Evolutionary conservation across 2,797 vertebrate species (phyloP).

Genomic region (Limnodromus scolopaceus): DNA sequence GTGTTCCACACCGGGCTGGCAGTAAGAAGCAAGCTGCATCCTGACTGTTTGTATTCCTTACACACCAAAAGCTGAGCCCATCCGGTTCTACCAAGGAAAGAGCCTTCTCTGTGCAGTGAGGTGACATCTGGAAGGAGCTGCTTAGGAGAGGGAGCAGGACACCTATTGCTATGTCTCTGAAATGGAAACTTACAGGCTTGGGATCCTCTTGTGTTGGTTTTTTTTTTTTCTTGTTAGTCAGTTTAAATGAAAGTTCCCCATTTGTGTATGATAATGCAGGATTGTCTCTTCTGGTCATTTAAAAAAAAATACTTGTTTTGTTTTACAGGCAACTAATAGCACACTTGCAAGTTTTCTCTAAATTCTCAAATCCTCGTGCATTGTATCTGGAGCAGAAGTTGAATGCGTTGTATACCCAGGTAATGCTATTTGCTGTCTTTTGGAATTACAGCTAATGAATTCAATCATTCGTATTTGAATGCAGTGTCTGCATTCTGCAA

Average conservation of each 20-base stretch:
- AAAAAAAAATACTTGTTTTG: neutral
- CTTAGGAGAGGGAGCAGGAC: neutral
- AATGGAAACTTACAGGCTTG: neutral
- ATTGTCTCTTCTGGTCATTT: neutral
- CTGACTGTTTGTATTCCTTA: neutral
- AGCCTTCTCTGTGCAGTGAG: neutral
- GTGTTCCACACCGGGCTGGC: neutral
- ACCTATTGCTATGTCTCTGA: neutral
- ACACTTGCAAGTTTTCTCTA: conserved; percentile 93
- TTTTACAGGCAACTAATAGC: conserved; percentile 87
- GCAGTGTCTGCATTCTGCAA: neutral
- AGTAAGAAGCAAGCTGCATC: neutral
- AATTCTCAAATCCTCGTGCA: conserved; percentile 92
- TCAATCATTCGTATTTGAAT: neutral
- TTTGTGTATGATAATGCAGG: neutral
- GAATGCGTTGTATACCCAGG: conserved; percentile 90
- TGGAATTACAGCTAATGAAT: neutral
- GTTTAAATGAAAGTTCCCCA: neutral
- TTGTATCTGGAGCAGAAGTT: conserved; percentile 91
- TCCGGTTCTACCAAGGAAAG: neutral
- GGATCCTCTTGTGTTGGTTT: neutral
- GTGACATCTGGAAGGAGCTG: neutral
- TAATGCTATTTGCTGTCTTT: conserved; percentile 57
- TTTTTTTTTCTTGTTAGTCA: neutral
- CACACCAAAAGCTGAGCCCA: neutral